Conservation (phyloP, 2,797 vertebrate genomes). For the Molossus molossus region DNA sequence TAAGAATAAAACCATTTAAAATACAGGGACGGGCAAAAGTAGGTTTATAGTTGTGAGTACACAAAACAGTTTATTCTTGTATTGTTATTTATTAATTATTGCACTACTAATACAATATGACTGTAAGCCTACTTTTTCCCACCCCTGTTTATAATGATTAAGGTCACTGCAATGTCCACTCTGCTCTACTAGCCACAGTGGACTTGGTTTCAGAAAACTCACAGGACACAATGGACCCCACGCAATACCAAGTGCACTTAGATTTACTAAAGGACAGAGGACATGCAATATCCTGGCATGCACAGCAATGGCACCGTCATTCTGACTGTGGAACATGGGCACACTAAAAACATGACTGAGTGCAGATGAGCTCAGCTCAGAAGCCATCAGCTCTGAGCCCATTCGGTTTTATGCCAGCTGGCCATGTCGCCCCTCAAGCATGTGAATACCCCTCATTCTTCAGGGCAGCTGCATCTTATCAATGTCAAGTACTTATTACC, state of each 20-base stretch:
- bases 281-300: not conserved
- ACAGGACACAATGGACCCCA: not conserved
- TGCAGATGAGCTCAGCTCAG: not conserved
- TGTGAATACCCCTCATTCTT: not conserved
- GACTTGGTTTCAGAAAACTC: not conserved
- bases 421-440: not conserved
- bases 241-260: not conserved
- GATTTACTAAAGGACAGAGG: not conserved
- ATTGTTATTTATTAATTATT: too few relatives aligned
- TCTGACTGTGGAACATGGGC: not conserved
- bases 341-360: not conserved
- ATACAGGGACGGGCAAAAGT: not conserved
- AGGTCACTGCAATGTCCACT: not conserved
- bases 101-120: too few relatives aligned
- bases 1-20: constrained; percentile 36
- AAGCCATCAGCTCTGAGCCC: not conserved
- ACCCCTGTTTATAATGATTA: not conserved
- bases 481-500: constrained; percentile 29
- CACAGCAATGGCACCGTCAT: not conserved
- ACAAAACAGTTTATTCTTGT: not conserved
- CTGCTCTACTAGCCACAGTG: not conserved
- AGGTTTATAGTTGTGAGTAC: not conserved
- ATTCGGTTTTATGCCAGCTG: not conserved
- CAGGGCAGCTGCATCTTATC: not conserved
- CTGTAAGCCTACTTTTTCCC: too few relatives aligned